Conservation (phyloP, 2,888 invertebrate species). For the Nomada fabriciana region DNA sequence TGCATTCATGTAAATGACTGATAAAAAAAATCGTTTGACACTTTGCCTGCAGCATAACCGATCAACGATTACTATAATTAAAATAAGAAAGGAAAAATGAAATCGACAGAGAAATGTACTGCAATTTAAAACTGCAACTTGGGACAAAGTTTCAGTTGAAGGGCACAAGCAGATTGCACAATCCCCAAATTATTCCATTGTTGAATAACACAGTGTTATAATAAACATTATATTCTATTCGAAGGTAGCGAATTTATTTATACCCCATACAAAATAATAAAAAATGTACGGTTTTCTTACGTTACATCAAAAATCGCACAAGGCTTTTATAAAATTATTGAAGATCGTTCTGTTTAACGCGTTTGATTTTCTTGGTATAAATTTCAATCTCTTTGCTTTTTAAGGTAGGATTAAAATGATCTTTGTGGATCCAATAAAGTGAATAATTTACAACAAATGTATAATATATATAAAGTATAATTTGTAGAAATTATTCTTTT, state of each 20-base stretch:
- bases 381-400: not conserved
- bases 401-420: not conserved
- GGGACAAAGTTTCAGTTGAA: slow-evolving; percentile 69
- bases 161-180: slow-evolving; percentile 80
- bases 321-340: not conserved
- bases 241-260: slow-evolving; percentile 53
- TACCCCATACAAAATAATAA: slow-evolving; percentile 12
- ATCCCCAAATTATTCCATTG: slow-evolving; percentile 75
- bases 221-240: slow-evolving; percentile 80
- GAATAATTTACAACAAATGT: not conserved
- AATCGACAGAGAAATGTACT: slow-evolving; percentile 49
- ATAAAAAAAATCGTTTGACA: slow-evolving; percentile 33
- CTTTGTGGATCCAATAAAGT: not conserved
- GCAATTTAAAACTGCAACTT: slow-evolving; percentile 67
- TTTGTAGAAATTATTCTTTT: slow-evolving; percentile 48
- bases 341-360: not conserved
- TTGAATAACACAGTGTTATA: slow-evolving; percentile 78
- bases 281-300: not conserved
- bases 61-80: slow-evolving; percentile 49
- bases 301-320: slow-evolving; percentile 1
- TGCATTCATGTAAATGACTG: slow-evolving; percentile 9
- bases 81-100: slow-evolving; percentile 17
- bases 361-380: not conserved
- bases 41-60: slow-evolving; percentile 52
- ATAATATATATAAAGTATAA: slow-evolving; percentile 7